Evolutionary conservation across 1,140 invertebrate genomes (phyloP), one percentile per base, ranked within the genome.

Genomic region (Zaprionus africanus): DNA sequence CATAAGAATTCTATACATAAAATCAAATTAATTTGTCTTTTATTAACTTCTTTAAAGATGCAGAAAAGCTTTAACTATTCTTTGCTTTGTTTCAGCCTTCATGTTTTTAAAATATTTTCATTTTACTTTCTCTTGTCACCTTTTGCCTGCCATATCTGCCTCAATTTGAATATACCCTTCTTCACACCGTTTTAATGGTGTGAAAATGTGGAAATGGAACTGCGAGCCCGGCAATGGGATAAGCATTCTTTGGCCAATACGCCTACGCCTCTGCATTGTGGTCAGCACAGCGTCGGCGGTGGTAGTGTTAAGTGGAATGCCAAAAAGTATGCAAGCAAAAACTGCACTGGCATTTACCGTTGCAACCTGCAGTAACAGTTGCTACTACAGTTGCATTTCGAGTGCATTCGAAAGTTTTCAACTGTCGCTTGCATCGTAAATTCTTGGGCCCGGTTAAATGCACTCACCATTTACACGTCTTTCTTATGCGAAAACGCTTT

Each of bases 281-380:
- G 83, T 86, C 84, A 81, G 76, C 67, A 76, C 67, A 57, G 59
- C 28, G 61, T 43, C 28, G 24, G 38, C 74, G 57, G 64, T 26
- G 38, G 69, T 26, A 19, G 69, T 72, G 73, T 72, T 78, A 80
- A 80, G 78, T 71, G 82, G 67, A 66, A 76, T 59, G 71, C 71
- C 71, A 53, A 77, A 80, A 83, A 84, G 71, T 80, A 83, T 81
- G 79, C 79, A 72, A 67, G 58, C 76, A 69, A 79, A 79, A 71
- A 67, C 60, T 66, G 46, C 66, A 64, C 7, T 76, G 57, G 53
- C 79, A 73, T 61, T 69, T 36, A 58, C 59, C 67, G 57, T 63
- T 53, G 41, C 61, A n/a, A 34, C 28, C 38, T 38, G 28, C 53
- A 64, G 46, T 11, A 49, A 24, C 68, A 63, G 51, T 26, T 36